Evolutionary conservation across 1,140 invertebrate genomes (phyloP).

Genomic region (Acromyrmex charruanus): DNA sequence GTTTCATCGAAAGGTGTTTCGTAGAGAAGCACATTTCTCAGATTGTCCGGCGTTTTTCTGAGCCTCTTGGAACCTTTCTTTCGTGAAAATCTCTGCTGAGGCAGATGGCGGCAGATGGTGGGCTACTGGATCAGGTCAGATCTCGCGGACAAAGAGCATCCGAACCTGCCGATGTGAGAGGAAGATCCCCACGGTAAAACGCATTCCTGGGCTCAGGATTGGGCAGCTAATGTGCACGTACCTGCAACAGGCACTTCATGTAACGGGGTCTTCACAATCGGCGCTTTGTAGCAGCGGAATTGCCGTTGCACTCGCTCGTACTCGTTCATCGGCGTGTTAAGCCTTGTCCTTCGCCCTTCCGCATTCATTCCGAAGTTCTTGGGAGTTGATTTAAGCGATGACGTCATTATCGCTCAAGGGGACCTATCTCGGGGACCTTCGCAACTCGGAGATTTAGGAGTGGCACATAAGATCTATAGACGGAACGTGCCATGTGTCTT

Average conservation of each 20-base stretch:
- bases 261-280: constrained; percentile 53
- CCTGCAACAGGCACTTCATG: constrained; percentile 47
- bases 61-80: constrained; percentile 15
- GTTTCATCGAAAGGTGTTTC: not conserved
- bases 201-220: constrained; percentile 56
- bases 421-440: not conserved
- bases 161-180: constrained; percentile 27
- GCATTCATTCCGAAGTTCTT: constrained; percentile 21
- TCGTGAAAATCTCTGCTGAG: constrained; percentile 42
- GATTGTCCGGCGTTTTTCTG: not conserved
- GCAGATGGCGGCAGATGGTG: constrained; percentile 58
- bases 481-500: not conserved
- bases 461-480: not conserved
- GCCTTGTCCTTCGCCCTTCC: constrained; percentile 49
- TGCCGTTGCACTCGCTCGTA: constrained; percentile 15
- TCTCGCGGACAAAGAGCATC: constrained; percentile 39
- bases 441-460: not conserved
- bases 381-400: constrained; percentile 18
- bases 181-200: constrained; percentile 11
- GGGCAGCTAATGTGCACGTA: constrained; percentile 35
- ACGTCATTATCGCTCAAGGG: constrained; percentile 7
- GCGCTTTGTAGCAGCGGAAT: constrained; percentile 19
- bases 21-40: not conserved
- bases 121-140: constrained; percentile 61
- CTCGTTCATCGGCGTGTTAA: constrained; percentile 19